These are phyloP conservation scores for Pelvicachromis taeniatus DNA, from an alignment of 2,113 vertebrate species.

Conservation along the genomic window DNA sequence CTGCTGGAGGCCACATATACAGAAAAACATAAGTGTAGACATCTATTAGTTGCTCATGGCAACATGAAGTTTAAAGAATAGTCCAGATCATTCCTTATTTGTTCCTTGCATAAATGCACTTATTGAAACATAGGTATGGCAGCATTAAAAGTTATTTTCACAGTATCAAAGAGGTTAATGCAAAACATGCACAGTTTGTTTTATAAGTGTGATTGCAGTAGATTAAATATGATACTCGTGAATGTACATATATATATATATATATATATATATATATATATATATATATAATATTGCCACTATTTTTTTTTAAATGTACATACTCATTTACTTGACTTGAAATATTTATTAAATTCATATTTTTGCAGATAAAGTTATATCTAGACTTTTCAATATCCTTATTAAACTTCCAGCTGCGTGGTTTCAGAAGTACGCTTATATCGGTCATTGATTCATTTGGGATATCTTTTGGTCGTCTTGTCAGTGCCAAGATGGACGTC, in stretches of 20 bases:
- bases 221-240: neutral
- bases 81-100: neutral
- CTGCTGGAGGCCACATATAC: neutral
- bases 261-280: neutral
- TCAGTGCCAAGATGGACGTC: conserved; percentile 91
- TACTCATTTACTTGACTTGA: neutral
- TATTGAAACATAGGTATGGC: neutral
- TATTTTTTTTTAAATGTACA: neutral
- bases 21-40: neutral
- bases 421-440: neutral
- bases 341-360: neutral
- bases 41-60: neutral
- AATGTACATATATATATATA: neutral
- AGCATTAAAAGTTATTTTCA: neutral
- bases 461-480: neutral
- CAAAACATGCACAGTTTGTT: neutral
- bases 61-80: neutral
- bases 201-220: neutral
- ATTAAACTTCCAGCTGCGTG: neutral
- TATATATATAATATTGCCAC: neutral
- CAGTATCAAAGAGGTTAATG: neutral
- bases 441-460: neutral
- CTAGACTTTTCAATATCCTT: neutral
- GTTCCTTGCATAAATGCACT: neutral
- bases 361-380: neutral